Evolutionary conservation across 2,888 invertebrate genomes (phyloP).

Genomic region (Syrista parreyssii): DNA sequence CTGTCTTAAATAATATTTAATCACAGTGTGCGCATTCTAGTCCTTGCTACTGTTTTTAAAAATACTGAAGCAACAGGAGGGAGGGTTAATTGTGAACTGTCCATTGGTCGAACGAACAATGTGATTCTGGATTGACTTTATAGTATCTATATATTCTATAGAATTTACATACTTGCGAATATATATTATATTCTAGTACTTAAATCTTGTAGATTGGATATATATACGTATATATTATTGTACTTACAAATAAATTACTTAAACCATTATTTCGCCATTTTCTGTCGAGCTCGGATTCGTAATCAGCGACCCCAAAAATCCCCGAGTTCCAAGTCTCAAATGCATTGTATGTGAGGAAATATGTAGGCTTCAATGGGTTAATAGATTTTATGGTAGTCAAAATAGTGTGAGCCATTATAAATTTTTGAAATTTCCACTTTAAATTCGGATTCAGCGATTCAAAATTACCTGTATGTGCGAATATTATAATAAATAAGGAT

Average conservation of each 20-base stretch:
- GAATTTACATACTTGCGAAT: constrained; percentile 39
- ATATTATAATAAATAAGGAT: no score
- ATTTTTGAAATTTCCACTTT: no score
- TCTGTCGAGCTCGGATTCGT: no score
- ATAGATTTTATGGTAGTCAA: no score
- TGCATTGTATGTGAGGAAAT: no score
- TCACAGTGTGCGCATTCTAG: not conserved
- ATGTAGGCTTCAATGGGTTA: no score
- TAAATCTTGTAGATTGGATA: constrained; percentile 29
- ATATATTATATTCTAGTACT: constrained; percentile 26
- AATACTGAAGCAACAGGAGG: constrained; percentile 13
- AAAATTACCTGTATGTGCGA: no score
- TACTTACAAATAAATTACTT: not conserved
- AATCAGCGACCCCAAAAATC: no score
- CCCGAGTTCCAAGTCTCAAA: no score
- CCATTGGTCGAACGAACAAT: constrained; percentile 35
- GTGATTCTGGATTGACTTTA: constrained; percentile 39
- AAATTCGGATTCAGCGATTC: no score
- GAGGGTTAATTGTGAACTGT: constrained; percentile 13
- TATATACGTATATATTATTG: not conserved
- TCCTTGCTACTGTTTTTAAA: constrained; percentile 19
- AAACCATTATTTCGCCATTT: no score
- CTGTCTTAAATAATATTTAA: not conserved
- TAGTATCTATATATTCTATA: constrained; percentile 41
- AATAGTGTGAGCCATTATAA: no score